phyloP scores from a whole-genome alignment of 2,888 invertebrate genomes.

The Netelia inedita region DNA sequence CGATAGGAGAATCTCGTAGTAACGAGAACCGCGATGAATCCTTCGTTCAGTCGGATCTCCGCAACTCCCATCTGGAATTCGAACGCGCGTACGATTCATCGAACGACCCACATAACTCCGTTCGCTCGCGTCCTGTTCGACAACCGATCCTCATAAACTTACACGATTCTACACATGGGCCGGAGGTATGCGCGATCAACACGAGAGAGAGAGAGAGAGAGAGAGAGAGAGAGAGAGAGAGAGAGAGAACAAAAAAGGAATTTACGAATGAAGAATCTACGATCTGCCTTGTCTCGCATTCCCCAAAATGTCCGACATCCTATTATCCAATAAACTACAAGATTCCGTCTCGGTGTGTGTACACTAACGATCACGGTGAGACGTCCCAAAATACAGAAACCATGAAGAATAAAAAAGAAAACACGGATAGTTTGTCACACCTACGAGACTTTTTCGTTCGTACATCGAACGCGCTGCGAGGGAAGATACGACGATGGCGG shows the following conservation, averaged over 20 bases:
- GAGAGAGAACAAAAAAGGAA: not conserved
- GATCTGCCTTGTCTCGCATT: not conserved
- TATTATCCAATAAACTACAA: not conserved
- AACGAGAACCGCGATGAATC: no score
- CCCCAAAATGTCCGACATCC: slow-evolving; percentile 63
- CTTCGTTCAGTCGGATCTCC: no score
- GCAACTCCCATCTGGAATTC: no score
- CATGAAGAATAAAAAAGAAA: slow-evolving; percentile 15
- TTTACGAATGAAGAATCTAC: not conserved
- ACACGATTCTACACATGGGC: no score
- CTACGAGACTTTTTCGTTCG: slow-evolving; percentile 36
- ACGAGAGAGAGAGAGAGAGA: no score
- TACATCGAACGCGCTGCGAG: not conserved
- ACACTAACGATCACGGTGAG: not conserved
- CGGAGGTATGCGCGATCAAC: no score
- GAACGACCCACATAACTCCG: no score
- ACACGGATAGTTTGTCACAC: slow-evolving; percentile 53
- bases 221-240: not conserved
- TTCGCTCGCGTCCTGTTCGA: no score
- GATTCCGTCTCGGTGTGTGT: not conserved
- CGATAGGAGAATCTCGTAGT: not conserved
- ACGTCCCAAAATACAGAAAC: slow-evolving; percentile 14
- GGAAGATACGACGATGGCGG: not conserved
- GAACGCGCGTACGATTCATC: no score
- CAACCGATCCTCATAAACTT: no score